Evolutionary conservation across 2,113 vertebrate genomes (phyloP), one percentile per base, ranked within the genome.

Genomic region (Brachyhypopomus gauderio): DNA sequence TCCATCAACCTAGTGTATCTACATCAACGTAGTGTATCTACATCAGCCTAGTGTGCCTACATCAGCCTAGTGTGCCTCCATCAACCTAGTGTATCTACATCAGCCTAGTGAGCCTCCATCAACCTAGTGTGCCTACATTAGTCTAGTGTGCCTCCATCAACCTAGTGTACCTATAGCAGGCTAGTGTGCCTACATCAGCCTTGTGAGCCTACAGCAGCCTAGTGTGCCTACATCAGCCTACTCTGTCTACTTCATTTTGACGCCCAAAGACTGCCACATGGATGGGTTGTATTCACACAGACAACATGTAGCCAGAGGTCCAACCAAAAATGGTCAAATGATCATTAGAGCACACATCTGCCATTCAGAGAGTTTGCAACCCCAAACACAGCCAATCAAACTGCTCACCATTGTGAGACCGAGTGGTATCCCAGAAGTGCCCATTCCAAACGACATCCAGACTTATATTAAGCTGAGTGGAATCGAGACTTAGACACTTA

Each of bases 261-360:
- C 62, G 55, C 34, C 62, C 25, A 59, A 20, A 52, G 77, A 72
- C 22, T 36, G 48, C 58, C 22, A 5, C n/a, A 20, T 48, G 25
- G 45, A 41, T 34, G 41, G 74, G 66, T 80, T 52, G 30, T 56
- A 30, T 63, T 72, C 27, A 36, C 19, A 36, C 56, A 60, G 52
- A 62, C 27, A 36, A 62, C 38, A 71, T 6, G 52, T 60, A 5
- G n/a, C 67, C 55, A 58, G 36, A 60, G 55, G 77, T 69, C 8
- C 69, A 52, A 78, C 45, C 19, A n/a, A 34, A 69, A 70, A 70
- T 64, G 69, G 66, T 70, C 78, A 72, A 69, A 72, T 72, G 78
- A 72, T 38, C 56, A 52, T 72, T 80, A 80, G 69, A 63, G 20
- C n/a, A 41, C 52, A 20, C n/a, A 30, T 38, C 62, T 67, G 62